Evolutionary conservation across 2,113 vertebrate genomes (phyloP).

Genomic region (Rafetus swinhoei): DNA sequence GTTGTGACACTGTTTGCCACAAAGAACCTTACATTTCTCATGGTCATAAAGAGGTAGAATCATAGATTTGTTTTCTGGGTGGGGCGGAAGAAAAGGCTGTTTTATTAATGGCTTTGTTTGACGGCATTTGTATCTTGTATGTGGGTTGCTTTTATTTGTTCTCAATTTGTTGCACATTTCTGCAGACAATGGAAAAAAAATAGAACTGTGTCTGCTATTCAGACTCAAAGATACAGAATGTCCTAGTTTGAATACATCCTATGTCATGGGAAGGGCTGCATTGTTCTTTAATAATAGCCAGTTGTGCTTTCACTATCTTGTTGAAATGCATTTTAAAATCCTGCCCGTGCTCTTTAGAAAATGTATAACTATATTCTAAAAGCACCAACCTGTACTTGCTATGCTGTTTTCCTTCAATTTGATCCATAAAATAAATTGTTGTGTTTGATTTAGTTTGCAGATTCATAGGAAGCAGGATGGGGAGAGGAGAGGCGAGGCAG

Average conservation of each 20-base stretch:
- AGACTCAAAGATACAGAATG: slow-evolving; percentile 24
- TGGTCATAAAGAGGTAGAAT: not conserved
- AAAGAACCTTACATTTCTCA: not conserved
- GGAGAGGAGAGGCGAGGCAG: not conserved
- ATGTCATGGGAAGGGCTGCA: not conserved
- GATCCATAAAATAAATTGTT: not conserved
- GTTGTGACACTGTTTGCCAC: not conserved
- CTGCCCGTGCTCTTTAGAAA: not conserved
- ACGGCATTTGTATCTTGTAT: not conserved
- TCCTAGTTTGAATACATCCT: slow-evolving; percentile 33
- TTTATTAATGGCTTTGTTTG: not conserved
- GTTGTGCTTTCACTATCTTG: not conserved
- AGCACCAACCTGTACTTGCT: not conserved
- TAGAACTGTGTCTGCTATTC: slow-evolving; percentile 20
- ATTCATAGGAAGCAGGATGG: not conserved
- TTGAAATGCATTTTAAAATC: slow-evolving; percentile 15
- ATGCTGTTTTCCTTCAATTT: not conserved
- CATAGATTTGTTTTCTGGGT: not conserved
- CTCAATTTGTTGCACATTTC: slow-evolving; percentile 11
- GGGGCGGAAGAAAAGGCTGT: not conserved
- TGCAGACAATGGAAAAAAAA: slow-evolving; percentile 31
- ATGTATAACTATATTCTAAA: not conserved
- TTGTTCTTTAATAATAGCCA: not conserved
- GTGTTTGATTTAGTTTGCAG: not conserved
- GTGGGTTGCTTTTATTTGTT: slow-evolving; percentile 19